These are phyloP conservation scores for Chondrosia reniformis DNA, from an alignment of 37 sponge, comb jelly and placozoan species.

Conservation along the genomic window DNA sequence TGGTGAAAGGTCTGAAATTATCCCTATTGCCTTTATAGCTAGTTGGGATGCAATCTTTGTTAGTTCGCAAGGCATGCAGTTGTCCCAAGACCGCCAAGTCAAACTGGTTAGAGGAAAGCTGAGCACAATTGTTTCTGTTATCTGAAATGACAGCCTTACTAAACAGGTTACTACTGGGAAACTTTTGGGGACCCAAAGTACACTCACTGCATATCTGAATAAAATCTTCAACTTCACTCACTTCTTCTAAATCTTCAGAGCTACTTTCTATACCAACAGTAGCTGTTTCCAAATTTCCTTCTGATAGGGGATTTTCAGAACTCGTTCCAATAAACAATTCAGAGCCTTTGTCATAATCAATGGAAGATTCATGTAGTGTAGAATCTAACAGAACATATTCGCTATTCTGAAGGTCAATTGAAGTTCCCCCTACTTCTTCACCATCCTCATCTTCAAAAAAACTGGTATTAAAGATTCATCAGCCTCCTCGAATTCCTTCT, in stretches of 20 bases:
- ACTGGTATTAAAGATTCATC: too few species aligned
- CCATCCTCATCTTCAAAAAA: too few species aligned
- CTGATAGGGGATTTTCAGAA: too few species aligned
- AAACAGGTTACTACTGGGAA: not conserved
- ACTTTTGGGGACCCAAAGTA: not conserved
- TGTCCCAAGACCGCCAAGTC: not conserved
- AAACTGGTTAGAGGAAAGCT: not conserved
- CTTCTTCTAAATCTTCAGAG: not conserved
- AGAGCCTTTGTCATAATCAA: too few species aligned
- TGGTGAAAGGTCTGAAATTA: not conserved
- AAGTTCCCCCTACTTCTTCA: too few species aligned
- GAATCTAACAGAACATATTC: too few species aligned
- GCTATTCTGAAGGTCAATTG: too few species aligned
- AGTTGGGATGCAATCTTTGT: not conserved
- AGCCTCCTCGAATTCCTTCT: not conserved
- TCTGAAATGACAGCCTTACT: not conserved
- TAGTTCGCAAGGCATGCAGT: not conserved
- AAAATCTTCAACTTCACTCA: not conserved
- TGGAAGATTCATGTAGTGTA: too few species aligned
- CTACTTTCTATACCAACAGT: not conserved
- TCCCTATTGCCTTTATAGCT: not conserved
- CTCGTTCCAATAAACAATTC: too few species aligned
- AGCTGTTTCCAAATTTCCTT: not conserved
- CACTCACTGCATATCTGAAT: not conserved
- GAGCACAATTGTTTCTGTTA: not conserved